A percentile compares a stretch with the other conserved stretches of the same genome.
phyloP scores from a whole-genome alignment of 2,113 vertebrate genomes.

The Corydoras sp. region DNA sequence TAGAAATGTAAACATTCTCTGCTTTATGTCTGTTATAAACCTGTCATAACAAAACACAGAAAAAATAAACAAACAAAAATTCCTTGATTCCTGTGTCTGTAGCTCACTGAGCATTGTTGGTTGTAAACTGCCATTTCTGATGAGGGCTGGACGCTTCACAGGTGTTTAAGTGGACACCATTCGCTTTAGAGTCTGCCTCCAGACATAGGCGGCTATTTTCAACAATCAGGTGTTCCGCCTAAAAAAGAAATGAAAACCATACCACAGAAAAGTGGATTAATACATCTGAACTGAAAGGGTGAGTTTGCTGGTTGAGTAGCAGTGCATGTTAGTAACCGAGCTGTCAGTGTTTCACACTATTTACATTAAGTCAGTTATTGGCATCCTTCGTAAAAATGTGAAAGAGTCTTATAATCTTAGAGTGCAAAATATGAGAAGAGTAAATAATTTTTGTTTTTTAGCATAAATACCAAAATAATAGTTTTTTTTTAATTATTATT shows the following conservation, averaged over 20 bases:
- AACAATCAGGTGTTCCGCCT: slow-evolving; percentile 75
- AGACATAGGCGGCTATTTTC: slow-evolving; percentile 71
- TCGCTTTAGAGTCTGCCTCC: slow-evolving; percentile 55
- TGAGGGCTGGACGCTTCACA: slow-evolving; percentile 65
- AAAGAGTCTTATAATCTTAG: too few relatives aligned
- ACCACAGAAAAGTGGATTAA: not conserved
- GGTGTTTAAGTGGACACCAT: slow-evolving; percentile 48
- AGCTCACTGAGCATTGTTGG: slow-evolving; percentile 67
- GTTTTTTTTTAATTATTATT: too few relatives aligned
- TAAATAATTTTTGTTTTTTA: too few relatives aligned
- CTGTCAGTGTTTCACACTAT: too few relatives aligned
- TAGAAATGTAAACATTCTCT: too few relatives aligned
- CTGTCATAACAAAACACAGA: not conserved
- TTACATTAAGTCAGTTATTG: too few relatives aligned
- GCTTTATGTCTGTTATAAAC: not conserved
- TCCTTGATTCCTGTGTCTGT: not conserved
- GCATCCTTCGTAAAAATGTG: too few relatives aligned
- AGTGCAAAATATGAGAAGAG: too few relatives aligned
- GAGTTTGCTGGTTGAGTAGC: too few relatives aligned
- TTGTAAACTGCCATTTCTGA: slow-evolving; percentile 90
- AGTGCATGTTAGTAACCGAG: too few relatives aligned
- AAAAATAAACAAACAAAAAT: not conserved
- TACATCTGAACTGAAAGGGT: too few relatives aligned
- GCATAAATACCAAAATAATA: too few relatives aligned
- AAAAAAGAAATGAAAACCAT: slow-evolving; percentile 5